Percentiles rank a stretch among this genome's conserved stretches.
These are phyloP conservation scores for Pristionchus japonicus DNA, from an alignment of 2,888 invertebrate species.

Conservation along the genomic window DNA sequence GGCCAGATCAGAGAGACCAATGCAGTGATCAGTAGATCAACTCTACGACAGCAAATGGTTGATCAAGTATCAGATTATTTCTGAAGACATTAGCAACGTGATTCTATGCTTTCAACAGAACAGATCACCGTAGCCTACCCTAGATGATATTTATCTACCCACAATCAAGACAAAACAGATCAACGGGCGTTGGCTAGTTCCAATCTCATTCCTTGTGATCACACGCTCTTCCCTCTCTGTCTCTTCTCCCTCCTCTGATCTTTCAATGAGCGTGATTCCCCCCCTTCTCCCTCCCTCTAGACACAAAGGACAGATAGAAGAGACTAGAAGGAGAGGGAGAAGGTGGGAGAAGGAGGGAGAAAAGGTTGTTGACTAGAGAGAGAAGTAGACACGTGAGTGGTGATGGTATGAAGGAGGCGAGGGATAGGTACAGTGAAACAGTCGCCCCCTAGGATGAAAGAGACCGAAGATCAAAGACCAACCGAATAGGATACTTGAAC, in stretches of 20 bases:
- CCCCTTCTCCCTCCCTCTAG: not conserved
- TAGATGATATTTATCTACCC: not conserved
- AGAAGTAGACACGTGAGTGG: conserved; percentile 10
- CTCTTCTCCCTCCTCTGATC: conserved; percentile 7
- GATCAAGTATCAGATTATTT: no score
- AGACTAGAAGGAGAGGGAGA: not conserved
- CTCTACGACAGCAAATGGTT: no score
- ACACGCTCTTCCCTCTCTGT: not conserved
- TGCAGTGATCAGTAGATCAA: no score
- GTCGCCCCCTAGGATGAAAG: not conserved
- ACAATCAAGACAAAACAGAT: not conserved
- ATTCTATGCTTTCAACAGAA: no score
- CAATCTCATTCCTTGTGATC: no score
- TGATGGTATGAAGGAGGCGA: not conserved
- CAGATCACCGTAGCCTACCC: not conserved
- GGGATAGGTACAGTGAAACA: not conserved
- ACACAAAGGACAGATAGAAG: conserved; percentile 22
- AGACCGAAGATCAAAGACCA: not conserved
- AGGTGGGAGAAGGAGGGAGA: not conserved
- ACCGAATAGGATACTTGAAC: not conserved
- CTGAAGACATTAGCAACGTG: no score
- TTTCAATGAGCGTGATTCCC: not conserved
- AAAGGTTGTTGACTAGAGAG: conserved; percentile 19
- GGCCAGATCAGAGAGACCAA: not conserved
- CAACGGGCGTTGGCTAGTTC: not conserved